Base-by-base conservation (phyloP, 2,113 vertebrate species). In the Malurus alboscapulatus region DNA sequence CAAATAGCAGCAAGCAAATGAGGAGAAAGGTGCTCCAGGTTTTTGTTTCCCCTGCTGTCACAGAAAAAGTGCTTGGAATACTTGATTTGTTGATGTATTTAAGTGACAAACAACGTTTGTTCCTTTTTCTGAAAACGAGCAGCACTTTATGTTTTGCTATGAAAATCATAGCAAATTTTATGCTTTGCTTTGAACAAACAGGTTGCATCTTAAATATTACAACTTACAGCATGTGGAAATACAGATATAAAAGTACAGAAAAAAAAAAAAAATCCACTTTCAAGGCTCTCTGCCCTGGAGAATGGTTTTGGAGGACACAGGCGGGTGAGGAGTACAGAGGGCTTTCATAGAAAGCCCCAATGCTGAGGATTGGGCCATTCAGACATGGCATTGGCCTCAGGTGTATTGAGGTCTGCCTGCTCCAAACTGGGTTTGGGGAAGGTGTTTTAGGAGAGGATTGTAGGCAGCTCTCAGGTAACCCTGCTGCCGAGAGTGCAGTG, bases 181-280 rank as follows among this genome's bases (percentile, higher is more conserved):
- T 7, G 24, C 62, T 88, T 88, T 77, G 16, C 59, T 90, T 69
- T 55, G 76, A 84, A 77, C 7, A 2, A 30, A 4, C 14, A 62
- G 59, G 27, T 48, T 71, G 2, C 51, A 22, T 50, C 29, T 68
- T 69, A 51, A 84, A 27, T 34, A 58, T 48, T 58, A 16, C 15
- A 73, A 13, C 18, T 65, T 53, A 9, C 25, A 80, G 51, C 29
- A 36, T 0, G 0, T 32, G 12, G 54, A 57, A 80, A 61, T 3
- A 4, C 55, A 50, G 24, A 7, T 12, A 24, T 7, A 36, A 7
- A 34, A 38, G 38, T 5, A 19, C 11, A 13, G 2, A n/a, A 20
- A 27, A 16, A 44, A 27, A 16, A 44, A 48, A 38, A 29, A 2
- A 26, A 26, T 32, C 12, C 0, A 0, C 4, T 59, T 38, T 11